A percentile compares a stretch with the other conserved stretches of the same genome.
Evolutionary conservation across 2,113 vertebrate species (phyloP).

Genomic region (Tenrec ecaudatus): DNA sequence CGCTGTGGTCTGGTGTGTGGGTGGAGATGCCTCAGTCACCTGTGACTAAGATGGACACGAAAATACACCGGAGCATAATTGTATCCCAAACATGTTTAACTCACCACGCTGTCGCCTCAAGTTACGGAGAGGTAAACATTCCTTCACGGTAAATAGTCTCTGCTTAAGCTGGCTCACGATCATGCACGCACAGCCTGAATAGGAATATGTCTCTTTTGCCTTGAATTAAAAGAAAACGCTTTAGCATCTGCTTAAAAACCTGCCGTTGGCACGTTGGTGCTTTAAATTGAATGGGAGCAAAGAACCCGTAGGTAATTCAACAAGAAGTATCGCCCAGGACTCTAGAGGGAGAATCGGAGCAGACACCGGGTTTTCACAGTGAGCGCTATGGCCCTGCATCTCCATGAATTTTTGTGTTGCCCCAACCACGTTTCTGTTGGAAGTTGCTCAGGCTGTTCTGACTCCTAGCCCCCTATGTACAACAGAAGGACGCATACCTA

Average conservation of each 20-base stretch:
- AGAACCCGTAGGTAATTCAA: constrained; percentile 1
- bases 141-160: constrained; percentile 13
- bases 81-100: constrained; percentile 39
- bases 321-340: neutral
- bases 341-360: neutral
- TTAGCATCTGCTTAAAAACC: constrained; percentile 28
- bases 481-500: no score
- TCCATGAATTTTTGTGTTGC: constrained; percentile 26
- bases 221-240: neutral
- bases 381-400: neutral
- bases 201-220: neutral
- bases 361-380: neutral
- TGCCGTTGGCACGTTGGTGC: neutral
- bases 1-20: neutral
- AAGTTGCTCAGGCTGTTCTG: no score
- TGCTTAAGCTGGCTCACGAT: neutral
- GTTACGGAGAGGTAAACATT: constrained; percentile 50
- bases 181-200: neutral
- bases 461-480: no score
- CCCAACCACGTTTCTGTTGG: neutral
- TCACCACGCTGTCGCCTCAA: neutral
- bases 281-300: constrained; percentile 41
- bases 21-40: constrained; percentile 45
- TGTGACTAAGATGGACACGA: constrained; percentile 34
- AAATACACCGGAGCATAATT: constrained; percentile 15